Conservation (phyloP, 2,113 vertebrate species). For the Manacus vitellinus region DNA sequence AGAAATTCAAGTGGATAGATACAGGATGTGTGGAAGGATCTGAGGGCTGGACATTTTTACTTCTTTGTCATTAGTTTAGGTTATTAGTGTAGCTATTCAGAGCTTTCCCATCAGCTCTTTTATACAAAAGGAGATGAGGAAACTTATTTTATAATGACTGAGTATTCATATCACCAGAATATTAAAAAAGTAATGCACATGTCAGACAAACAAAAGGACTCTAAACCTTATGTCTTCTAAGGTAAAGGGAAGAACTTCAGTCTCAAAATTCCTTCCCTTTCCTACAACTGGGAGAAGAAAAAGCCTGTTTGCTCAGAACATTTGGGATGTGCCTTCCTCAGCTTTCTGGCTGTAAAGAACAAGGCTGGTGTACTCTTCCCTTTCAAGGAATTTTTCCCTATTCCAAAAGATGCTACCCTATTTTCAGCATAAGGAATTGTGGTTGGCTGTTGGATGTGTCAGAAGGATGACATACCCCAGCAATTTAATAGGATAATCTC, state of each 20-base stretch:
- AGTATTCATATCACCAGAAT: not conserved
- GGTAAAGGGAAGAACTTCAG: not conserved
- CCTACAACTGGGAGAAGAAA: not conserved
- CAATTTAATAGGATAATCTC: constrained; percentile 13
- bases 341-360: not conserved
- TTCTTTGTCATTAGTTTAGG: not conserved
- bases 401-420: not conserved
- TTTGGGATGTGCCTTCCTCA: not conserved
- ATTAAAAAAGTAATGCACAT: not conserved
- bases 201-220: not conserved
- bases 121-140: not conserved
- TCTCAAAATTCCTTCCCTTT: not conserved
- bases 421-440: not conserved
- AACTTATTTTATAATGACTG: not conserved
- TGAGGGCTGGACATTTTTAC: not conserved
- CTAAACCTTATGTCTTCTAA: not conserved
- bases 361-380: not conserved
- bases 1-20: not conserved
- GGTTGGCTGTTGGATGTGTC: not conserved
- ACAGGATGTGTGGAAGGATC: not conserved
- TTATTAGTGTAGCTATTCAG: not conserved
- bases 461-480: not conserved
- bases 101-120: not conserved
- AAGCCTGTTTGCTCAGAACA: not conserved
- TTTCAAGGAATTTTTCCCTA: not conserved